Conservation (phyloP, 2,888 invertebrate species). For the Hermaeophaga mercurialis region DNA sequence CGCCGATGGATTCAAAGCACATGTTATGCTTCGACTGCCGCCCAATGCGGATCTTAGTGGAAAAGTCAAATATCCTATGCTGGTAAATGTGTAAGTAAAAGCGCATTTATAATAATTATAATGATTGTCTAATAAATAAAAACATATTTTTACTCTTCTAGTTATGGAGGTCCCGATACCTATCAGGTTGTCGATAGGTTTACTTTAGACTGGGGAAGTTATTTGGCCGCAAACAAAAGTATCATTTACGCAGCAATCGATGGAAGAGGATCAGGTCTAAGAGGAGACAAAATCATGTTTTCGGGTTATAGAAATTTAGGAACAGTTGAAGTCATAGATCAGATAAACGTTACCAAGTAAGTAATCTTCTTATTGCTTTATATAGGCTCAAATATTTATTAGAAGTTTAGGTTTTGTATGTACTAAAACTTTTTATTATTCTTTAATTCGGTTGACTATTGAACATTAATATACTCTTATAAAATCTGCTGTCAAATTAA, state of each 20-base stretch:
- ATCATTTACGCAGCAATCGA: constrained; percentile 90
- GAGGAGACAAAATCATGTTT: constrained; percentile 83
- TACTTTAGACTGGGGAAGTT: constrained; percentile 85
- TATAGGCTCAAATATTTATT: too few species aligned
- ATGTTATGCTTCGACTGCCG: constrained; percentile 77
- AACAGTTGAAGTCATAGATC: constrained; percentile 88
- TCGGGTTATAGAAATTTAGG: constrained; percentile 84
- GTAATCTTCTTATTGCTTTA: too few species aligned
- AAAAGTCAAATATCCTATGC: constrained; percentile 76
- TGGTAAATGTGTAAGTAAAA: constrained; percentile 84
- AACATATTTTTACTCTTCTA: constrained; percentile 52
- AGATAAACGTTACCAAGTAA: constrained; percentile 82
- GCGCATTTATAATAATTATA: too few species aligned
- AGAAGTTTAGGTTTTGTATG: background rate
- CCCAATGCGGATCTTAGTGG: constrained; percentile 69
- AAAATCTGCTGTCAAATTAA: too few species aligned
- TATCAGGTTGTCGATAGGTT: constrained; percentile 84
- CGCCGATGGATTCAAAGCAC: constrained; percentile 70
- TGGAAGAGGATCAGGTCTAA: constrained; percentile 85
- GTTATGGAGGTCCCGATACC: constrained; percentile 92
- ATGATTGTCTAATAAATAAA: background rate
- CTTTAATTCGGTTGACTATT: too few species aligned
- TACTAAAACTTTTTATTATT: too few species aligned
- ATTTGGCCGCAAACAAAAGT: constrained; percentile 80
- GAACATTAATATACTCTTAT: too few species aligned